Conservation (phyloP, 1,140 invertebrate species). For the Calephelis virginiensis region DNA sequence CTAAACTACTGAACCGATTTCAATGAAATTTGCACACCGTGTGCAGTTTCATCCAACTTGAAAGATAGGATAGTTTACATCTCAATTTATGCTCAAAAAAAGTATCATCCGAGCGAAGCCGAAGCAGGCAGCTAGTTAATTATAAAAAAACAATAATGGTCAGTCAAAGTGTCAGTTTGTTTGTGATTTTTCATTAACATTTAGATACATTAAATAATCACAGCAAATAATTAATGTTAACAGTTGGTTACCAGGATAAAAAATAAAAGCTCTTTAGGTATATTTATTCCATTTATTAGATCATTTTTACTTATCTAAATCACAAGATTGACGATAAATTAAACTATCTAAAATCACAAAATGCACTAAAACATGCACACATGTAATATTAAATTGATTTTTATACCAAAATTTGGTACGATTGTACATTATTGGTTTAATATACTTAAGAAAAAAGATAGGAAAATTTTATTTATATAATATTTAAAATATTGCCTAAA, state of each 20-base stretch:
- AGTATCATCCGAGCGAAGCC: too few relatives aligned
- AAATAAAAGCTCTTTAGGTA: not conserved
- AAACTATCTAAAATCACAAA: conserved; percentile 78
- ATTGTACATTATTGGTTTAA: conserved; percentile 58
- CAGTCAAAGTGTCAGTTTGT: too few relatives aligned
- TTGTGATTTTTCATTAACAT: too few relatives aligned
- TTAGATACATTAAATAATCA: too few relatives aligned
- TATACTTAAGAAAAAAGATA: conserved; percentile 53
- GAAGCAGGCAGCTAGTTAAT: too few relatives aligned
- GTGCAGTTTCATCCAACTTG: too few relatives aligned
- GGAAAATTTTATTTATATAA: conserved; percentile 35
- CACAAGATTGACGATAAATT: conserved; percentile 77
- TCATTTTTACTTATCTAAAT: conserved; percentile 69
- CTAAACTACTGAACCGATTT: too few relatives aligned
- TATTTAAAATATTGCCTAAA: conserved; percentile 61
- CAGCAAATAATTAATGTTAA: too few relatives aligned
- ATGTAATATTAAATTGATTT: conserved; percentile 72
- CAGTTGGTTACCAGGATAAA: not conserved
- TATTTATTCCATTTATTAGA: conserved; percentile 57
- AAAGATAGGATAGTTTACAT: too few relatives aligned
- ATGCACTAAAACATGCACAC: conserved; percentile 79
- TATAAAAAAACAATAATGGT: too few relatives aligned
- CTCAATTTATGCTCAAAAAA: too few relatives aligned
- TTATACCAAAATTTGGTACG: conserved; percentile 68
- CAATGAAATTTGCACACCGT: too few relatives aligned